Evolutionary conservation across 2,888 invertebrate genomes (phyloP), one percentile per base, ranked within the genome.

Genomic region (Idaea dimidiata): DNA sequence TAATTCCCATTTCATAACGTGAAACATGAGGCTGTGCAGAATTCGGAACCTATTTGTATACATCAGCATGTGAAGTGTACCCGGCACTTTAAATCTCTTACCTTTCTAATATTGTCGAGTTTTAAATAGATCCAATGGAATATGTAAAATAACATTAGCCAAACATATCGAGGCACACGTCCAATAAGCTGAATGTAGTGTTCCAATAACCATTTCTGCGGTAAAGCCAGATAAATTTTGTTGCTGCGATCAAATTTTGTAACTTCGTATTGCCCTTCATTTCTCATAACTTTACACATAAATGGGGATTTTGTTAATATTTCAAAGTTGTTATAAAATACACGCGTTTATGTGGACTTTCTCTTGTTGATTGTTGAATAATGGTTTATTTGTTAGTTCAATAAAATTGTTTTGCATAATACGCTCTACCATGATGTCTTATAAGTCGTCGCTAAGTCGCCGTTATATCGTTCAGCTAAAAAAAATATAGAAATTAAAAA

Each of bases 1-100:
- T 86, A 87, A 87, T 84, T 86, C 83, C 79, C 78, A 84, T 88
- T 86, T 86, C 83, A 86, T 81, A 84, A 82, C 77, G 79, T 77
- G 75, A 76, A 72, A 77, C 77, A 80, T 80, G 79, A 76, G 75
- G 69, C 74, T 69, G 66, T 74, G 72, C 74, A 68, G 70, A 70
- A 63, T 63, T 72, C 70, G 66, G 66, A 66, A 65, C 66, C 73
- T 72, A 73, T 69, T 74, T 74, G 69, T 67, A 65, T 72, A 79
- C n/a, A n/a, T n/a, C n/a, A n/a, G 76, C 74, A 69, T 64, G 76
- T 66, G 79, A 77, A 77, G 65, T 79, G 75, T 70, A 79, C 79
- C 63, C 69, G 74, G 69, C 73, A 69, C 64, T 71, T 65, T 62
- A 54, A 33, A n/a, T 53, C 17, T 31, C 32, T 7, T 57, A 16